phyloP scores from a whole-genome alignment of 2,797 vertebrate genomes.

The Hirundo rustica region DNA sequence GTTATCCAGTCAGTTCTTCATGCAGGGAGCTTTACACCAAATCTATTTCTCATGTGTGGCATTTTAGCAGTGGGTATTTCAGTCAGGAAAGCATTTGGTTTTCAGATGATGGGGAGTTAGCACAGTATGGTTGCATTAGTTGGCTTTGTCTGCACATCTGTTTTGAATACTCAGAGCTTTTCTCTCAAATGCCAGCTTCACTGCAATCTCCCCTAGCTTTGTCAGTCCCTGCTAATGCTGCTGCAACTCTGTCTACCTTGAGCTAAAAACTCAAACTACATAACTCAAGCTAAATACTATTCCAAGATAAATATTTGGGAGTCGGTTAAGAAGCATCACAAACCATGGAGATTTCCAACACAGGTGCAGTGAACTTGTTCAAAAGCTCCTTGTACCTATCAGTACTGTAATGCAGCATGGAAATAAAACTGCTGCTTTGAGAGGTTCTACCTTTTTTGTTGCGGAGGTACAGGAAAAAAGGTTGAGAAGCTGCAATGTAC shows the following conservation, averaged over 20 bases:
- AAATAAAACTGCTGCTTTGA: background rate
- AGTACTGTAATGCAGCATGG: background rate
- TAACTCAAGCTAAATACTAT: background rate
- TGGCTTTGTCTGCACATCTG: background rate
- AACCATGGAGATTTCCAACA: background rate
- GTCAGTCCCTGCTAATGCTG: background rate
- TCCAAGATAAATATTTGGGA: background rate
- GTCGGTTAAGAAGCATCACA: background rate
- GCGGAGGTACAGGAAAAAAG: background rate
- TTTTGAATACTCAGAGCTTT: background rate
- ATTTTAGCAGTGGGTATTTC: background rate
- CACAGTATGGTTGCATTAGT: accelerated
- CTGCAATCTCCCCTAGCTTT: background rate
- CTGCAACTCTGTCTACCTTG: background rate
- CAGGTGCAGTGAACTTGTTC: background rate
- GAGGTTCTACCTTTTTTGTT: background rate
- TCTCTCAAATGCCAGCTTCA: background rate
- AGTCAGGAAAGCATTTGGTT: background rate
- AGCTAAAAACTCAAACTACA: background rate
- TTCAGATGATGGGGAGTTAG: background rate
- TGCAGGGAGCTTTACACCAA: background rate
- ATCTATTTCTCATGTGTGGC: background rate
- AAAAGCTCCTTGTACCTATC: background rate
- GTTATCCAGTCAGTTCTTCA: accelerated
- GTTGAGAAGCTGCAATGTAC: background rate